Base-by-base conservation (phyloP, 2,113 vertebrate species). In the Cettia cetti region DNA sequence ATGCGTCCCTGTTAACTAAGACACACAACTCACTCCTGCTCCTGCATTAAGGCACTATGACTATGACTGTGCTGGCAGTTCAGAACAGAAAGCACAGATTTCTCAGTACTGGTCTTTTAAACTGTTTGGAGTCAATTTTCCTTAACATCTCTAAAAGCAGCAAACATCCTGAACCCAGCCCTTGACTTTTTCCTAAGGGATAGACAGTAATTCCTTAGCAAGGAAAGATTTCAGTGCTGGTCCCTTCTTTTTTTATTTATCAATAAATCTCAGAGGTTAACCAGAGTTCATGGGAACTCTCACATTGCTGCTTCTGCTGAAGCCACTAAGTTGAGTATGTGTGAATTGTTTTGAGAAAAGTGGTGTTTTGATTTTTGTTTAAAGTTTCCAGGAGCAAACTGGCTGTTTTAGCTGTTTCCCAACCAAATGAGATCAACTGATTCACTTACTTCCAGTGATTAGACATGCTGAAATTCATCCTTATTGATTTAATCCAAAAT, bases 231-330 rank as follows among this genome's bases (percentile, higher is more conserved):
- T 86, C 66, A 74, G 68, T 49, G 52, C 70, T 56, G 59, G 81
- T 33, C 63, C 61, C 77, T 77, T 90, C 79, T 81, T 93, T 94
- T 95, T 89, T 87, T 65, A 53, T 89, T 96, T 96, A 94, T 92
- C 86, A 72, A 84, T 95, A 93, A 78, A 93, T 93, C 83, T 95
- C 88, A 79, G 80, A 85, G 95, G 96, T 96, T 93, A 97, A 68
- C 53, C 72, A 92, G 56, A 94, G 95, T 91, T 96, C 96, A 94
- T 24, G 80, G 77, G 91, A 97, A 93, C 82, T 69, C 79, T 52
- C 82, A 87, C 44, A 81, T 4, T 53, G 76, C 69, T 92, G 33
- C 65, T 94, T 89, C 68, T 94, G 66, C 70, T 70, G 81, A 95
- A 97, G 92, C 83, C 93, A 54, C 92, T 39, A 89, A 68, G 40